These are phyloP conservation scores for Oxyteleia sp. DNA, from an alignment of 2,888 invertebrate genomes.

Conservation along the genomic window DNA sequence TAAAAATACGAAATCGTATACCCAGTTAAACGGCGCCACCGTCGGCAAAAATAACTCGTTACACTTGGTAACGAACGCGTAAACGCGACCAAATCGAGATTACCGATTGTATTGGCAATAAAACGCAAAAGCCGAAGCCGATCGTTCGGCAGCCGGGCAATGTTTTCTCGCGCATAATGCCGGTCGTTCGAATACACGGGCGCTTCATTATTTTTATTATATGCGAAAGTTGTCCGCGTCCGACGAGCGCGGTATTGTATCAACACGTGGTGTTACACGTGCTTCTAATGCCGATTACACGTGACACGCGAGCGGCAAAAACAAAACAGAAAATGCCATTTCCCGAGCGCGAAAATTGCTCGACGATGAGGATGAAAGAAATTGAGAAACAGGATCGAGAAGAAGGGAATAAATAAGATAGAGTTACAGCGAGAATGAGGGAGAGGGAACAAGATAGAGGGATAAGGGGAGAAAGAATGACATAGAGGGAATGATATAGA, in stretches of 20 bases:
- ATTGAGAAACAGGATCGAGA: no score
- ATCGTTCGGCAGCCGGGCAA: slow-evolving; percentile 2
- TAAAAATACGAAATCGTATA: slow-evolving; percentile 27
- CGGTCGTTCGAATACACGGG: slow-evolving; percentile 20
- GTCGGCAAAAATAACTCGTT: slow-evolving; percentile 40
- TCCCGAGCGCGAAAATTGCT: slow-evolving; percentile 8
- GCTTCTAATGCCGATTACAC: slow-evolving; percentile 57
- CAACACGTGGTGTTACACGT: slow-evolving; percentile 63
- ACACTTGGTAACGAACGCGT: slow-evolving; percentile 16
- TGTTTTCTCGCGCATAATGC: slow-evolving; percentile 26
- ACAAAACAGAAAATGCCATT: slow-evolving; percentile 42
- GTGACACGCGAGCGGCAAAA: slow-evolving; percentile 43
- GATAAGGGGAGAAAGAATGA: no score
- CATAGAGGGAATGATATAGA: no score
- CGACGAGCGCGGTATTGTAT: slow-evolving; percentile 23
- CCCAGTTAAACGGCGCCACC: slow-evolving; percentile 26
- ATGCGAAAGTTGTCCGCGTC: slow-evolving; percentile 29
- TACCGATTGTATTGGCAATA: slow-evolving; percentile 22
- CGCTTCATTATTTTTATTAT: slow-evolving; percentile 48
- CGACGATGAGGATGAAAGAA: no score
- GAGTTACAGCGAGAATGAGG: no score
- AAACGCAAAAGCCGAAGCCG: slow-evolving; percentile 6
- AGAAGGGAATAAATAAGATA: no score
- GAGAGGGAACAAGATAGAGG: no score
- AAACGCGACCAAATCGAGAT: slow-evolving; percentile 17